Base-by-base conservation (phyloP, 2,113 vertebrate genomes). In the Gymnogyps californianus region DNA sequence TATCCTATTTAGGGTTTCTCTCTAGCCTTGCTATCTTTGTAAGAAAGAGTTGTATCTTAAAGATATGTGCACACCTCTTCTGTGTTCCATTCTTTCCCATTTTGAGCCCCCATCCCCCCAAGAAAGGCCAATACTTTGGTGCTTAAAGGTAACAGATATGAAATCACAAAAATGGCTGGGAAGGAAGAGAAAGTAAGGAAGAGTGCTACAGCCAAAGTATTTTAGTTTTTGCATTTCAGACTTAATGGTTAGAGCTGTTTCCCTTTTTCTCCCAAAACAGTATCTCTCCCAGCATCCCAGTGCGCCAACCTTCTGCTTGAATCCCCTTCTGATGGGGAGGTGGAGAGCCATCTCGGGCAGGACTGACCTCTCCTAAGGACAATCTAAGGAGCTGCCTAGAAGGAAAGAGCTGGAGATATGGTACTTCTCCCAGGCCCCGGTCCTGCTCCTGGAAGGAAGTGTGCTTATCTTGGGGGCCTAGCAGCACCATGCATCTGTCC, bases 21-120 rank as follows among this genome's bases (percentile, higher is more conserved):
- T 93, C 25, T 46, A 75, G 59, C 42, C 25, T 82, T 40, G 28
- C 5, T 70, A 24, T 20, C 40, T 54, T 90, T 28, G 31, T 40
- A 44, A 74, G 65, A 47, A 54, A 70, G 32, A 55, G 5, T 26
- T 28, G 5, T 34, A 36, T 25, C 51, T 51, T 55, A 47, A 91
- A 52, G 22, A 55, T 13, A 29, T 0, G 0, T 40, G 28, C 34
- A 72, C 12, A 57, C 0, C 1, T 58, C 36, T 49, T 66, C 75
- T 66, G 8, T 58, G 47, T 32, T 80, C 29, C 71, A 18, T 65
- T 59, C 49, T 81, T 84, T 77, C 16, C 31, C 26, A 54, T 66
- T 82, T 7, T 75, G 46, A 75, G 40, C 10, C 46, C 17, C 26
- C 25, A 22, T 2, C 13, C 42, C 7, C 24, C 8, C 26, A 24